Evolutionary conservation across 2,113 vertebrate species (phyloP).

Genomic region (Corynorhinus townsendii): DNA sequence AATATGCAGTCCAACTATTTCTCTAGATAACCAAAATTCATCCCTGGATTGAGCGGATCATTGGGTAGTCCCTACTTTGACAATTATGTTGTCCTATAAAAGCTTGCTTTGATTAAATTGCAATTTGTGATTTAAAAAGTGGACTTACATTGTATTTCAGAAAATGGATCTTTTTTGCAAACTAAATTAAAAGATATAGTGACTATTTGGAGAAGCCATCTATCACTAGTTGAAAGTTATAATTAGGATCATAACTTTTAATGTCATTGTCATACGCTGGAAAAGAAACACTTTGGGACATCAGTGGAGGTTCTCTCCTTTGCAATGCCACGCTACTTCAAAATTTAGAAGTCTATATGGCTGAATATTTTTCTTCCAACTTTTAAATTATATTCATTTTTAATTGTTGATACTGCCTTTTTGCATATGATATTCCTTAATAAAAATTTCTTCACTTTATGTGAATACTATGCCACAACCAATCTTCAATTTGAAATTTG

Average conservation of each 20-base stretch:
- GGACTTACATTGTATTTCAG: constrained; percentile 36
- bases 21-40: background rate
- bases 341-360: constrained; percentile 1
- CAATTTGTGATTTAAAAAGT: constrained; percentile 26
- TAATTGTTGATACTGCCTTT: background rate
- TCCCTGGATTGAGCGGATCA: background rate
- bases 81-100: background rate
- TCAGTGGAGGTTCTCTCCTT: background rate
- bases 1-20: background rate
- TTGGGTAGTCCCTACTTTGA: background rate
- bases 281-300: constrained; percentile 13
- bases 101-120: constrained; percentile 42
- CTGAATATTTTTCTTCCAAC: background rate
- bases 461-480: background rate
- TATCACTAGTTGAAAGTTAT: constrained; percentile 48
- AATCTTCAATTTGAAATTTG: constrained; percentile 10
- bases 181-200: constrained; percentile 43
- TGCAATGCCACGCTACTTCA: background rate
- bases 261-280: constrained; percentile 26
- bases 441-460: background rate
- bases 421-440: background rate
- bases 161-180: constrained; percentile 41
- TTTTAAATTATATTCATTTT: background rate
- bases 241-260: constrained; percentile 63
- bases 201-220: constrained; percentile 37